Evolutionary conservation across 2,797 vertebrate species (phyloP).

Genomic region (Pangasius krempfi): DNA sequence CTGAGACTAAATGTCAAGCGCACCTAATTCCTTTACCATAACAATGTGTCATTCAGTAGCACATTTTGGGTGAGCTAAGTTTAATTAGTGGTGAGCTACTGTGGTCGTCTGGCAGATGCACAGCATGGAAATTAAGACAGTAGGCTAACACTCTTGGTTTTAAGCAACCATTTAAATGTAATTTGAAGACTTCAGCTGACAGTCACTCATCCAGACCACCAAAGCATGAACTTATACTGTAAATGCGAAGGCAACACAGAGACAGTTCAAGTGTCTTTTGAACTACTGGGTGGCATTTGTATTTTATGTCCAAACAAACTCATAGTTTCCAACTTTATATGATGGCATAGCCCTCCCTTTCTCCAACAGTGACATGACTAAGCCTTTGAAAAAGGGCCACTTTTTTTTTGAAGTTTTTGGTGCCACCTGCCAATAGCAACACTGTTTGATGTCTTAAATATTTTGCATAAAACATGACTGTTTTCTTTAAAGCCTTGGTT

Average conservation of each 20-base stretch:
- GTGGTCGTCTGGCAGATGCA: slow-evolving; percentile 29
- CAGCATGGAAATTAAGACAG: slow-evolving; percentile 38
- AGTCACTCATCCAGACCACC: slow-evolving; percentile 36
- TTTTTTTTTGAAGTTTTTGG: slow-evolving; percentile 29
- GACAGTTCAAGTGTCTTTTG: slow-evolving; percentile 32
- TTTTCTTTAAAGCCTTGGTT: slow-evolving; percentile 35
- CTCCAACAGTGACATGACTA: slow-evolving; percentile 9
- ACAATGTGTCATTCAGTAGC: slow-evolving; percentile 35
- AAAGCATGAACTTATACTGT: slow-evolving; percentile 16
- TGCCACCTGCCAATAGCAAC: slow-evolving; percentile 50
- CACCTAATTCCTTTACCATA: slow-evolving; percentile 37
- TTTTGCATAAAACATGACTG: slow-evolving; percentile 42
- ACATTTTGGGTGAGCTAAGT: slow-evolving; percentile 24
- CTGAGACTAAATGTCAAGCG: slow-evolving; percentile 28
- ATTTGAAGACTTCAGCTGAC: slow-evolving; percentile 24
- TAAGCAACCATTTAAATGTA: slow-evolving; percentile 32
- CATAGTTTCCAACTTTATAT: slow-evolving; percentile 39
- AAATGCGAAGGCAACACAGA: slow-evolving; percentile 30
- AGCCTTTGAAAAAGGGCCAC: slow-evolving; percentile 26
- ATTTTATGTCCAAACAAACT: slow-evolving; percentile 39
- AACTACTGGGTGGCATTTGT: slow-evolving; percentile 47
- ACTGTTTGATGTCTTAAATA: slow-evolving; percentile 40
- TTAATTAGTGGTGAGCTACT: slow-evolving; percentile 41
- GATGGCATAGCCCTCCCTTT: slow-evolving; percentile 1
- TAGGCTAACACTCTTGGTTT: slow-evolving; percentile 31